Conservation (phyloP, 2,888 invertebrate genomes). For the Cephalotes varians region DNA sequence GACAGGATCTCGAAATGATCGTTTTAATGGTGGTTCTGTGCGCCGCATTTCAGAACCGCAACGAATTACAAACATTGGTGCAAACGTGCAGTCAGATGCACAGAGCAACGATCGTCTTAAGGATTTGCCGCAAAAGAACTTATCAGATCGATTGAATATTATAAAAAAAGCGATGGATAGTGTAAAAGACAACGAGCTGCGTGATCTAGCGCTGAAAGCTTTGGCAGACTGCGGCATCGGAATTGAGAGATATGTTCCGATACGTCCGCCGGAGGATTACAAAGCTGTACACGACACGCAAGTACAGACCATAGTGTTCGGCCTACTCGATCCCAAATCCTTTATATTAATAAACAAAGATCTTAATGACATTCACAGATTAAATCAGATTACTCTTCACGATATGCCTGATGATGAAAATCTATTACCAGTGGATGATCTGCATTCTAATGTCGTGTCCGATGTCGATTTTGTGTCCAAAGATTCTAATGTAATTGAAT, state of each 20-base stretch:
- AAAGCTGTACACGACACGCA: slow-evolving; percentile 72
- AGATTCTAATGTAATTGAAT: background rate
- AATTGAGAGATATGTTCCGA: slow-evolving; percentile 73
- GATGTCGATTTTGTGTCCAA: background rate
- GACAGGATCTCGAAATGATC: background rate
- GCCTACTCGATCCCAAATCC: slow-evolving; percentile 68
- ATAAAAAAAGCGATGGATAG: slow-evolving; percentile 79
- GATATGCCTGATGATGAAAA: background rate
- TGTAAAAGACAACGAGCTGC: slow-evolving; percentile 75
- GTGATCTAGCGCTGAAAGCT: slow-evolving; percentile 79
- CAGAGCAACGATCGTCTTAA: background rate
- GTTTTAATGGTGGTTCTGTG: background rate
- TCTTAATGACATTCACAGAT: slow-evolving; percentile 58
- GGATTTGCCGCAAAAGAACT: slow-evolving; percentile 11
- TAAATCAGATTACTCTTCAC: slow-evolving; percentile 49
- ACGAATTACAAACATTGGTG: background rate
- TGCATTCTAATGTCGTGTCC: background rate
- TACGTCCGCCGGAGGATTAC: slow-evolving; percentile 44
- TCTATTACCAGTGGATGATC: background rate
- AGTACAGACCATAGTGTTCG: slow-evolving; percentile 79
- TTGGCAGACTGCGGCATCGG: slow-evolving; percentile 79
- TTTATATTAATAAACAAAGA: slow-evolving; percentile 69
- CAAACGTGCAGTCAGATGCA: background rate
- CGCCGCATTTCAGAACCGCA: background rate
- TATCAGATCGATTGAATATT: slow-evolving; percentile 69